Evolutionary conservation across 2,888 invertebrate genomes (phyloP).

Genomic region (Ormyrus rosae): DNA sequence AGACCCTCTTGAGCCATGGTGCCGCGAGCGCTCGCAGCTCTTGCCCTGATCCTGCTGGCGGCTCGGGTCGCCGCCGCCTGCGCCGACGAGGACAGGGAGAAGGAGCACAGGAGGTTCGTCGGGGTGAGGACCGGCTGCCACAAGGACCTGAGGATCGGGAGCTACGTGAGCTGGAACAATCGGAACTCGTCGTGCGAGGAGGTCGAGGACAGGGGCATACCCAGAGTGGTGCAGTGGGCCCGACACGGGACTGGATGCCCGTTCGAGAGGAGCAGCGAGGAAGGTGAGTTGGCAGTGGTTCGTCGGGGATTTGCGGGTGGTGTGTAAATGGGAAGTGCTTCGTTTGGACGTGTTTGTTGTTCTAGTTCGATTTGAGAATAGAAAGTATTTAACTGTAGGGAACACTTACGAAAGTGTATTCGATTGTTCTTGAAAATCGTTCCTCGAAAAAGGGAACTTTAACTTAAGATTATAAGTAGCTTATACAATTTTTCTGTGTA

Average conservation of each 20-base stretch:
- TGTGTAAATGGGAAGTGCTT: neutral
- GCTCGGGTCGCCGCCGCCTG: neutral
- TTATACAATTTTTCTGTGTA: too few relatives aligned
- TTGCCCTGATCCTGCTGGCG: neutral
- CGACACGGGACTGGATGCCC: neutral
- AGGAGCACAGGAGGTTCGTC: neutral
- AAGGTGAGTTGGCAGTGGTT: conserved; percentile 14
- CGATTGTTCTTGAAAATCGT: neutral
- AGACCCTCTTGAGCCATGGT: conserved; percentile 2
- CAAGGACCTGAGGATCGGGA: conserved; percentile 42
- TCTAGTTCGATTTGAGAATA: too few relatives aligned
- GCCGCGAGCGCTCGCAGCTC: neutral
- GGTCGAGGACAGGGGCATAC: conserved; percentile 40
- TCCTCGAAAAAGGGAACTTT: neutral
- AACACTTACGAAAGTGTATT: neutral
- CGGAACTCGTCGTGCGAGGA: conserved; percentile 58
- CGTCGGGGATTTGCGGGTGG: neutral
- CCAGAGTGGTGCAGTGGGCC: conserved; percentile 41
- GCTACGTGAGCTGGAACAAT: conserved; percentile 60
- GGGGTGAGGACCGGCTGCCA: conserved; percentile 53
- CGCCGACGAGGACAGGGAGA: neutral
- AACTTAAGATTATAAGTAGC: too few relatives aligned
- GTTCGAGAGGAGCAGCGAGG: neutral
- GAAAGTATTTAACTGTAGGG: neutral
- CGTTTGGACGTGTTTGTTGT: neutral